Evolutionary conservation across 2,797 vertebrate genomes (phyloP), one percentile per base, ranked within the genome.

Genomic region (Sebastiscus albofasciatus): DNA sequence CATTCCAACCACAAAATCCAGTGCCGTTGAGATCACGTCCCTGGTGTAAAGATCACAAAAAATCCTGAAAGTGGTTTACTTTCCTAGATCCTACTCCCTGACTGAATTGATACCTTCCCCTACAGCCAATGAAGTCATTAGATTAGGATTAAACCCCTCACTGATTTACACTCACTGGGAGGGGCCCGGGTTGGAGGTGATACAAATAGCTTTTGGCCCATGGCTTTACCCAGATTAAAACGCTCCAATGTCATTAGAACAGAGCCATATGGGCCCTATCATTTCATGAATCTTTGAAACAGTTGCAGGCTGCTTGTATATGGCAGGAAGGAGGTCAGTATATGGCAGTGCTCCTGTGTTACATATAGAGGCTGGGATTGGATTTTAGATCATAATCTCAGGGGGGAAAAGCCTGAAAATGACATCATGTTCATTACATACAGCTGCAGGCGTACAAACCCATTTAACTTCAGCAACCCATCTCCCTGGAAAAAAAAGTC

Each of bases 181-280:
- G 84, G 91, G 92, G 90, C 78, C 16, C 6, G 77, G 82, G 72
- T 77, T 89, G 91, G 91, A 88, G 88, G 88, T 88, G 92, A 93
- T 93, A 93, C 88, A 94, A 95, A 93, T 94, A 94, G 93, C 94
- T 93, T 93, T 93, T 93, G 91, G 90, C 91, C 86, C 84, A 81
- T 59, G 88, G 92, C 94, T 95, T 95, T 93, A 88, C 80, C 87
- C 90, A 93, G 94, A 94, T 95, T 95, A 96, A 93, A 94, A 90
- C 56, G 87, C 88, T 85, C 91, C 92, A 94, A 92, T 95, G 94
- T 93, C 93, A 93, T 93, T 92, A 92, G 83, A 96, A 93, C 82
- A 54, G 77, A 86, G 82, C 90, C 89, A 92, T 93, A 94, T 93
- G 91, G 16, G 73, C 84, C 79, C 81, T 64, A 87, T 89, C 75